Base-by-base conservation (phyloP, 2,797 vertebrate genomes). In the Denticeps clupeoides region DNA sequence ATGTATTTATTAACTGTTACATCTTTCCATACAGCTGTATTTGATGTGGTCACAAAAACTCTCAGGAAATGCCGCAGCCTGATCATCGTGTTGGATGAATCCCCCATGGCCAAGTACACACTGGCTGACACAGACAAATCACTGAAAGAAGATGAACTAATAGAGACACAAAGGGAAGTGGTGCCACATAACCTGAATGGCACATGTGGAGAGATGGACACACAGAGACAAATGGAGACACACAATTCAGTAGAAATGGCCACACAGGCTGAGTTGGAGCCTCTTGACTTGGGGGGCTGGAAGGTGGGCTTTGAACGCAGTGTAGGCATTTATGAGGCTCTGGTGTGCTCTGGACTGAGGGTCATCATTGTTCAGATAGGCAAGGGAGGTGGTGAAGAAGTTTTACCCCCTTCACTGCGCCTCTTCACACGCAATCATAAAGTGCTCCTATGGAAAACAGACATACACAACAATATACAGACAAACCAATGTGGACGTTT, bases 21-120 rank as follows among this genome's bases (percentile, higher is more conserved):
- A 43, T 27, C 25, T 43, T 24, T 41, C 41, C 18, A 43, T 24
- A 22, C 41, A 43, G 41, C 18, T 11, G 35, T 38, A 35, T 38
- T 4, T 38, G 35, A 38, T 10, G 18, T 38, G 35, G 38, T 38
- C 35, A 16, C 38, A 3, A 10, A 38, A 4, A 35, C 35, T 4
- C 4, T 38, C 7, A 18, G 16, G 4, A 38, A 38, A 9, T 19
- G 16, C 38, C 35, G 35, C 2, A 10, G 35, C 3, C 35, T 38
- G 18, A 19, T 38, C 35, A 38, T 38, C 3, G 35, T 38, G 4
- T 18, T 38, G 16, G 35, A 38, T 6, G 35, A 18, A 5, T 38
- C 35, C 16, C 8, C 5, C 35, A 38, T 5, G 18, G 16, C 35
- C 5, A 32, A 31, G 15, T 31, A 37, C 33, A 38, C 35, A 32